Conservation (phyloP, 2,797 vertebrate genomes). For the Esox lucius region DNA sequence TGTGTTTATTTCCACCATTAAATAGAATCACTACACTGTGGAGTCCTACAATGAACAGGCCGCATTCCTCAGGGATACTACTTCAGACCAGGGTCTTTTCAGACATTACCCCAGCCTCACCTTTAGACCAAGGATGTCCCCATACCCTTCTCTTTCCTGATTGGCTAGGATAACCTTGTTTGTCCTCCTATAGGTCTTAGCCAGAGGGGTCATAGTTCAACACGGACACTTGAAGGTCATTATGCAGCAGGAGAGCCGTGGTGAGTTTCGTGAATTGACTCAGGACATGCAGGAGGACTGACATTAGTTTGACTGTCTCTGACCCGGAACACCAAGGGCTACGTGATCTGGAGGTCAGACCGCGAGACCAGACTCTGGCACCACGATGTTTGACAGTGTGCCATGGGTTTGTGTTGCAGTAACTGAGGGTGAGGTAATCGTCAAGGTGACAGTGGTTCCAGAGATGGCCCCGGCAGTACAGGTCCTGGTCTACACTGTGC, state of each 20-base stretch:
- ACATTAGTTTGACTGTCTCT: no score
- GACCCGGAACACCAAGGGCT: neutral
- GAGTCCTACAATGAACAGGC: no score
- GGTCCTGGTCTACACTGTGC: conserved; percentile 60
- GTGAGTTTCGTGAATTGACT: neutral
- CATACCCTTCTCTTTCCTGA: neutral
- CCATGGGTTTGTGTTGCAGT: conserved; percentile 40
- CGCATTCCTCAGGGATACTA: neutral
- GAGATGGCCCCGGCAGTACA: conserved; percentile 61
- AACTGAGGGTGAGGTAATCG: conserved; percentile 49
- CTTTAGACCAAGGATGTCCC: neutral
- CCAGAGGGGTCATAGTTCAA: conserved; percentile 46
- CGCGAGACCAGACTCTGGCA: no score
- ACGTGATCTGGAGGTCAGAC: neutral
- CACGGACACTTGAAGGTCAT: conserved; percentile 31
- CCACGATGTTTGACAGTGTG: neutral
- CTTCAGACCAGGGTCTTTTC: neutral
- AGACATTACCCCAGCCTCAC: neutral
- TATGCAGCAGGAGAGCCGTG: neutral
- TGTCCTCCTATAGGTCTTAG: conserved; percentile 46
- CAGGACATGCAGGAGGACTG: neutral
- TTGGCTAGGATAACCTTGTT: neutral
- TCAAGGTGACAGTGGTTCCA: conserved; percentile 50
- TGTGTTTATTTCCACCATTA: no score
- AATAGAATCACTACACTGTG: no score